Evolutionary conservation across 2,888 invertebrate species (phyloP).

Genomic region (Conomelus anceps): DNA sequence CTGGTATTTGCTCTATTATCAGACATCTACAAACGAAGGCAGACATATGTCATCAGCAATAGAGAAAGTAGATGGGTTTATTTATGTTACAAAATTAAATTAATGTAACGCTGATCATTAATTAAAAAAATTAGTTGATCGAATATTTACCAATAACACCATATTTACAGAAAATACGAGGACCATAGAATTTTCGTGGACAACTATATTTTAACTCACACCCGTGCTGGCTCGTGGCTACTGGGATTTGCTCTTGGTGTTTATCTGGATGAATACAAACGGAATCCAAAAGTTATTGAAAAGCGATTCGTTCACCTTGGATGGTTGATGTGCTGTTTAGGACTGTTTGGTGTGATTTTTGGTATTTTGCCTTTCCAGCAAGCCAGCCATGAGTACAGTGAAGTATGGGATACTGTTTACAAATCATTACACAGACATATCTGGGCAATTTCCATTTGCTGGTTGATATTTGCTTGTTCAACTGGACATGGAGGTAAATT

Average conservation of each 20-base stretch:
- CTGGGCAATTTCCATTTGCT: neutral
- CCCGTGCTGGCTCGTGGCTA: neutral
- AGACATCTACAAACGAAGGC: too few relatives aligned
- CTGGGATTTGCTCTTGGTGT: neutral
- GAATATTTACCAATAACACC: neutral
- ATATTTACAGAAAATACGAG: neutral
- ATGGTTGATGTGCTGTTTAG: neutral
- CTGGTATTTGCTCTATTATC: too few relatives aligned
- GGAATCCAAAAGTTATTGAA: neutral
- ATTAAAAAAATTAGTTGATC: too few relatives aligned
- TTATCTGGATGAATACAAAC: neutral
- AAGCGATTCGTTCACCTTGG: neutral
- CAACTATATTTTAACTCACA: neutral
- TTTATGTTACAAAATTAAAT: too few relatives aligned
- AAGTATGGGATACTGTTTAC: neutral
- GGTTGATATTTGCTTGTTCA: conserved; percentile 7
- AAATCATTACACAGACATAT: neutral
- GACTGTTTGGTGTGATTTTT: neutral
- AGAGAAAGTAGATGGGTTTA: too few relatives aligned
- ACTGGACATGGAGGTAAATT: conserved; percentile 8
- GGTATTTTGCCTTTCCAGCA: neutral
- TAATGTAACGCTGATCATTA: too few relatives aligned
- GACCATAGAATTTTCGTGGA: conserved; percentile 4
- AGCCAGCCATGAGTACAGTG: neutral
- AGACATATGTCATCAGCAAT: too few relatives aligned